Conservation (phyloP, 2,113 vertebrate genomes). For the Falcunculus frontatus region DNA sequence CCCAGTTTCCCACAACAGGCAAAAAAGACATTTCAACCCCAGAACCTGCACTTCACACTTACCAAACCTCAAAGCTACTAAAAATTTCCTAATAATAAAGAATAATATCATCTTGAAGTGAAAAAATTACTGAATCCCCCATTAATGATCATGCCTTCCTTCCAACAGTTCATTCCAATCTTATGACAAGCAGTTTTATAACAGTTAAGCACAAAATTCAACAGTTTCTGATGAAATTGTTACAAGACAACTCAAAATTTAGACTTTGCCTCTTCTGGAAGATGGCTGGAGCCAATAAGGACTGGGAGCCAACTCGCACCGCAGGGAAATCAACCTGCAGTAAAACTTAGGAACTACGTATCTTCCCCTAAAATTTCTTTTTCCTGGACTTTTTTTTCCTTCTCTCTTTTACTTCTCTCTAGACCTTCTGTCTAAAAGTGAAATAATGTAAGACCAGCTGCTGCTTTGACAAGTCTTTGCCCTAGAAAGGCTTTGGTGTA, state of each 20-base stretch:
- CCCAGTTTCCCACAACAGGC: neutral
- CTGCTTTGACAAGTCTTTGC: neutral
- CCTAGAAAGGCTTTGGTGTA: neutral
- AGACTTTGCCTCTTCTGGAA: neutral
- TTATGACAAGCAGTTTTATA: neutral
- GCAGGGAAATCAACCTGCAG: neutral
- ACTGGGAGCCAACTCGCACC: fast-evolving
- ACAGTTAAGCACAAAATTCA: neutral
- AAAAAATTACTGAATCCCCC: neutral
- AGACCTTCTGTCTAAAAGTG: neutral
- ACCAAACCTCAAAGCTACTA: neutral
- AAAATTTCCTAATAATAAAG: neutral
- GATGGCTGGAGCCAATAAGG: neutral
- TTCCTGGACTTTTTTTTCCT: too few relatives aligned
- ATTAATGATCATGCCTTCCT: neutral
- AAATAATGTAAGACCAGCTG: fast-evolving
- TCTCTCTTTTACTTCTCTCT: neutral
- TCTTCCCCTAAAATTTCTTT: neutral
- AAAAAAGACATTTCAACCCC: neutral
- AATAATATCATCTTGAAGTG: neutral
- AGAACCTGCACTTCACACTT: neutral
- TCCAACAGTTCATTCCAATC: neutral
- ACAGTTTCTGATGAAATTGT: neutral
- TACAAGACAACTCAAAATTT: neutral
- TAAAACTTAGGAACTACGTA: fast-evolving